Evolutionary conservation across 2,888 invertebrate genomes (phyloP).

Genomic region (Brachypalpus laphriformis): DNA sequence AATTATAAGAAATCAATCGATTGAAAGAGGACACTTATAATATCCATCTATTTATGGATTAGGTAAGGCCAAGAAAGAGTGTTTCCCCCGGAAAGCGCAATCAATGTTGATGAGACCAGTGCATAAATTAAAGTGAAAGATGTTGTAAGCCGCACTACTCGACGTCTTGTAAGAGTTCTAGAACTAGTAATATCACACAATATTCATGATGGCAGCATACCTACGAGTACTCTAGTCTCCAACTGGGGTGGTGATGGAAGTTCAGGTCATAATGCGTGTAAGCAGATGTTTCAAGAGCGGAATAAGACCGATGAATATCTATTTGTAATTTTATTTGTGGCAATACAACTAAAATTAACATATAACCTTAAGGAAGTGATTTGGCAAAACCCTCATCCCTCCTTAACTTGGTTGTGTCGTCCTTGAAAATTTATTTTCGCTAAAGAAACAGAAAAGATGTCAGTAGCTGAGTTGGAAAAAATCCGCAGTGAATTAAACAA

Average conservation of each 20-base stretch:
- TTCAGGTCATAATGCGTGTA: background rate
- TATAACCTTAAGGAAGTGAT: background rate
- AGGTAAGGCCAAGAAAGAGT: no score
- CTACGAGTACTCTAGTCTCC: background rate
- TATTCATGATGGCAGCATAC: no score
- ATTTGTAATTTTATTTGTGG: no score
- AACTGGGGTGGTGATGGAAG: background rate
- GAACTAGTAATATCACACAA: background rate
- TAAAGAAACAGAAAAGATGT: background rate
- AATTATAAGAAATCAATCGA: slow-evolving; percentile 21
- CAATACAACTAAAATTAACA: background rate
- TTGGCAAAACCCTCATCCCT: slow-evolving; percentile 3
- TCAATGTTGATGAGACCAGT: no score
- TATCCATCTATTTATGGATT: no score
- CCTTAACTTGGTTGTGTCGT: background rate
- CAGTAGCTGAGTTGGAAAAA: no score
- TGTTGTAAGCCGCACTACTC: background rate
- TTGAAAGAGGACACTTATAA: no score
- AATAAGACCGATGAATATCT: background rate
- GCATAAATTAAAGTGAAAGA: no score
- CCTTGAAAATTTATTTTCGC: slow-evolving; percentile 2
- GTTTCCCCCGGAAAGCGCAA: no score
- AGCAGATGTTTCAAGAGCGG: background rate
- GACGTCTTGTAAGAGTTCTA: background rate
- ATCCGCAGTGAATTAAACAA: background rate